phyloP scores from a whole-genome alignment of 2,888 invertebrate genomes.

The Brenthis ino region DNA sequence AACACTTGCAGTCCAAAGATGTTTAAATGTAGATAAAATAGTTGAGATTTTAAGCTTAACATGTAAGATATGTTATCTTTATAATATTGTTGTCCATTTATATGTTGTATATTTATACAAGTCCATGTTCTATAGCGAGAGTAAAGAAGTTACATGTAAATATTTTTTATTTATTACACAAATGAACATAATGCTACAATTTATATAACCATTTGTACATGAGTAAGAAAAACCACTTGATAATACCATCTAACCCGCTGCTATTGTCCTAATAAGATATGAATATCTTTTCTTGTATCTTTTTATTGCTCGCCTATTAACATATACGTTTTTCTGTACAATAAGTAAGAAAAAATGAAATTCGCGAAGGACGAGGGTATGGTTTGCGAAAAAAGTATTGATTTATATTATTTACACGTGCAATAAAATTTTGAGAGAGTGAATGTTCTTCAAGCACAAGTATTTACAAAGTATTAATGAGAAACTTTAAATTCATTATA shows the following conservation, averaged over 20 bases:
- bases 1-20: too few species aligned
- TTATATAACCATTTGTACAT: constrained; percentile 33
- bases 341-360: constrained; percentile 66
- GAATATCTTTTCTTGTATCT: constrained; percentile 49
- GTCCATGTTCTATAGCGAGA: neutral
- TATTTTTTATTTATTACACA: constrained; percentile 31
- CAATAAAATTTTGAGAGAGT: too few species aligned
- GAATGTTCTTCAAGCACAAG: too few species aligned
- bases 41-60: too few species aligned
- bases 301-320: constrained; percentile 66
- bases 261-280: constrained; percentile 42
- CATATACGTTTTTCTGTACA: constrained; percentile 50
- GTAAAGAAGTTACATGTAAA: constrained; percentile 21
- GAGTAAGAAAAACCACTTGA: constrained; percentile 28
- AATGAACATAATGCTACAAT: constrained; percentile 30
- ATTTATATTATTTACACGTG: too few species aligned
- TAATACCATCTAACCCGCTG: constrained; percentile 38
- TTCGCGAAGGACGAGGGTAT: constrained; percentile 54
- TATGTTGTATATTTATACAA: too few species aligned
- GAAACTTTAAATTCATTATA: too few species aligned
- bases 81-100: too few species aligned
- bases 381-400: constrained; percentile 45
- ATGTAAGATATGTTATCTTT: too few species aligned
- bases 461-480: too few species aligned
- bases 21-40: too few species aligned